phyloP scores from a whole-genome alignment of 2,888 invertebrate genomes.

The Gymnocheta viridis region DNA sequence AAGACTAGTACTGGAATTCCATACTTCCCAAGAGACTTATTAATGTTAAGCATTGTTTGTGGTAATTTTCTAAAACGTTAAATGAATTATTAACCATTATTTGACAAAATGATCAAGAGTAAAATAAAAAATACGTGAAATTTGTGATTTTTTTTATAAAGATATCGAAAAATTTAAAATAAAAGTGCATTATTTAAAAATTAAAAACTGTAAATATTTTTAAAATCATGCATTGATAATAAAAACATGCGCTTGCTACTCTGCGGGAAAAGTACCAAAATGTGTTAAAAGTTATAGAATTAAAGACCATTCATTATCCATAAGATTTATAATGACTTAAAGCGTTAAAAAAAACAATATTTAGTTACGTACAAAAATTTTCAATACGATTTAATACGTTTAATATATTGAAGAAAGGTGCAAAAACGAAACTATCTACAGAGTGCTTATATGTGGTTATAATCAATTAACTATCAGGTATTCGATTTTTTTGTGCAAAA shows the following conservation, averaged over 20 bases:
- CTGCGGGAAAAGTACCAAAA: neutral
- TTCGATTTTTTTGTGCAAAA: neutral
- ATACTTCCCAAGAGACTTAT: too few relatives aligned
- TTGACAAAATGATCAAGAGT: too few relatives aligned
- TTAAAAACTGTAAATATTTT: neutral
- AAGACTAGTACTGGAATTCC: too few relatives aligned
- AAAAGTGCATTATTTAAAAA: neutral
- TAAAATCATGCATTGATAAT: conserved; percentile 26
- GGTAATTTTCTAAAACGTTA: too few relatives aligned
- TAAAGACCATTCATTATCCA: neutral
- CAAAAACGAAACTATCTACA: conserved; percentile 50
- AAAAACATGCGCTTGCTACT: conserved; percentile 10
- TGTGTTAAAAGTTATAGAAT: neutral
- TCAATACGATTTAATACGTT: neutral
- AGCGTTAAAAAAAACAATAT: neutral
- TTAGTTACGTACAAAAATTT: too few relatives aligned
- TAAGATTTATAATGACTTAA: neutral
- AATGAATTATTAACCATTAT: too few relatives aligned
- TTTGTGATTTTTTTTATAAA: too few relatives aligned
- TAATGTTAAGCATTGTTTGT: too few relatives aligned
- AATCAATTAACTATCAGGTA: neutral
- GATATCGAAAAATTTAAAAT: too few relatives aligned
- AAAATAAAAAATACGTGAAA: too few relatives aligned
- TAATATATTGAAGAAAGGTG: neutral
- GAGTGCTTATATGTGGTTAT: conserved; percentile 20